phyloP scores from a whole-genome alignment of 2,113 vertebrate species.

The Sebastes schlegelii region DNA sequence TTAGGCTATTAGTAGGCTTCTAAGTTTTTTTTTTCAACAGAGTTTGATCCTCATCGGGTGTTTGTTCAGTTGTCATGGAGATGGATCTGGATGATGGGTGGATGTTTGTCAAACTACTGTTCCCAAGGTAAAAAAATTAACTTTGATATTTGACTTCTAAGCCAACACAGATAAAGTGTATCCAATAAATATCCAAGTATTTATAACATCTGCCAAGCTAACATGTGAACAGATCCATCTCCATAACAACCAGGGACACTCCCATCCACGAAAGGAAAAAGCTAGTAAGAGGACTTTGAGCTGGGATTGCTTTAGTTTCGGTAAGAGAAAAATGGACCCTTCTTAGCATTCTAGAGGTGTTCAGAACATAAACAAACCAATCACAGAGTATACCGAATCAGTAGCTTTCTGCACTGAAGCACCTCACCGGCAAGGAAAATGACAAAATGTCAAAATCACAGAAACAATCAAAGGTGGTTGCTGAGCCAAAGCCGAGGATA shows the following conservation, averaged over 20 bases:
- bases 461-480: slow-evolving; percentile 1
- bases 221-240: neutral
- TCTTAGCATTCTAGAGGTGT: neutral
- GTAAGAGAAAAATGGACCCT: neutral
- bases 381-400: neutral
- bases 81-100: neutral
- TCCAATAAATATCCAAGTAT: neutral
- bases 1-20: no score
- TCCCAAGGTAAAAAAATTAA: neutral
- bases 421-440: neutral
- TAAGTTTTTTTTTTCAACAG: neutral
- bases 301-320: neutral
- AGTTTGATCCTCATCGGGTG: neutral
- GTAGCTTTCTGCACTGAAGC: neutral
- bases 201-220: neutral
- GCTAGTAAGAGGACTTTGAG: neutral
- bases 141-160: neutral
- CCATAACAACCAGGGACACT: neutral
- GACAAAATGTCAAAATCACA: slow-evolving; percentile 8
- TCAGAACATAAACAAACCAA: slow-evolving; percentile 1
- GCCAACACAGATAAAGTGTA: neutral
- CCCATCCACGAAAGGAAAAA: neutral
- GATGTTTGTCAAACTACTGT: neutral
- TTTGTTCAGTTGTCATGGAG: neutral
- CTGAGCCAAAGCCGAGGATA: neutral